These are phyloP conservation scores for Colinus virginianus DNA, from an alignment of 2,113 vertebrate genomes.

Conservation along the genomic window DNA sequence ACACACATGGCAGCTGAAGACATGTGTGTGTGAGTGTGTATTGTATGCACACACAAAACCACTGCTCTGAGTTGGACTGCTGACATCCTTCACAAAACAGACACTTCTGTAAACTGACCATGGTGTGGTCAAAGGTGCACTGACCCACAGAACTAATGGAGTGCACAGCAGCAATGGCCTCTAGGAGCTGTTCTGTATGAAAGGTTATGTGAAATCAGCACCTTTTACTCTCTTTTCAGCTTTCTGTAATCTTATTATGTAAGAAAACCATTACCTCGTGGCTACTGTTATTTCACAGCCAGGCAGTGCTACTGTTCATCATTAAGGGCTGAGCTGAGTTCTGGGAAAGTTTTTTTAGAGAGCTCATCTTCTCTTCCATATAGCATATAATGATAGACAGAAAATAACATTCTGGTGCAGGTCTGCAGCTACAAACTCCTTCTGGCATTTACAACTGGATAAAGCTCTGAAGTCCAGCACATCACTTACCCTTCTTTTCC, in stretches of 20 bases:
- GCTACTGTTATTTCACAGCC: neutral
- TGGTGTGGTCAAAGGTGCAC: neutral
- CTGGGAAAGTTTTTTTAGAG: neutral
- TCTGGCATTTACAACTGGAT: neutral
- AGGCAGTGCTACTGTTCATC: neutral
- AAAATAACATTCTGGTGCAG: neutral
- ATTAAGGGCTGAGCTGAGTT: neutral
- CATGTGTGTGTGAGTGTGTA: no score
- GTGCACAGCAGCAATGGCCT: neutral
- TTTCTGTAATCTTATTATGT: neutral
- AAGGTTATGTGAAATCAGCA: neutral
- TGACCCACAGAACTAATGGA: neutral
- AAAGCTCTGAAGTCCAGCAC: neutral
- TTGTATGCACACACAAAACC: neutral
- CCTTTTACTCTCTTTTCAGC: neutral
- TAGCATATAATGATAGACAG: neutral
- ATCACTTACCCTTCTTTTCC: constrained; percentile 83
- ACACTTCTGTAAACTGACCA: neutral
- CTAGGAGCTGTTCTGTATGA: neutral
- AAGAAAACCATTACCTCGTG: neutral
- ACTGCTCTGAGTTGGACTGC: neutral
- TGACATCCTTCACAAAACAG: neutral
- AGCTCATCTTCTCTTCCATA: neutral
- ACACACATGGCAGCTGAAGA: rapidly evolving
- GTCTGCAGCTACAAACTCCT: neutral